A percentile compares a stretch with the other conserved stretches of the same genome.
Conservation (phyloP, 2,888 invertebrate genomes). For the Pharmacophagus antenor region DNA sequence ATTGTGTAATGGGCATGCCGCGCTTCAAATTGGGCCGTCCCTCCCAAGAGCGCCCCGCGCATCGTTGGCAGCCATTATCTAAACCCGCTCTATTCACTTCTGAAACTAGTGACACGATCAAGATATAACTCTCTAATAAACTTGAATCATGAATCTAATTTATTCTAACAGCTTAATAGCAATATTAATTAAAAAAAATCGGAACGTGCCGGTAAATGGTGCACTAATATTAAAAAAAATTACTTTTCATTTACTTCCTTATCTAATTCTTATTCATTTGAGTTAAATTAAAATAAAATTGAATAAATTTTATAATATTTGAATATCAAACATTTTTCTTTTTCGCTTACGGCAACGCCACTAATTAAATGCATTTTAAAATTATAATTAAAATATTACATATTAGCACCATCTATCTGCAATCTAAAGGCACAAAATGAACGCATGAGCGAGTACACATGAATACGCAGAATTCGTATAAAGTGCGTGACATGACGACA, state of each 20-base stretch:
- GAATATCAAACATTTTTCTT: neutral
- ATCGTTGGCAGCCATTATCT: slow-evolving; percentile 57
- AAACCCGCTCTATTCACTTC: slow-evolving; percentile 53
- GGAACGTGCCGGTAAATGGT: no score
- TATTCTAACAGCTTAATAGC: neutral
- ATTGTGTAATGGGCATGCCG: slow-evolving; percentile 72
- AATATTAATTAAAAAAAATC: no score
- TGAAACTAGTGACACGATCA: slow-evolving; percentile 44
- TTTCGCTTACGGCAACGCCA: neutral
- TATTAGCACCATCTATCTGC: slow-evolving; percentile 44
- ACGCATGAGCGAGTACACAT: slow-evolving; percentile 34
- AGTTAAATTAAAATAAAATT: no score
- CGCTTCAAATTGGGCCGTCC: slow-evolving; percentile 73
- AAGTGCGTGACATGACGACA: slow-evolving; percentile 58
- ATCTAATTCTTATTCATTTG: no score
- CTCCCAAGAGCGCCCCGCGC: slow-evolving; percentile 74
- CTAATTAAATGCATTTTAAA: slow-evolving; percentile 41
- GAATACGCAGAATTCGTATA: slow-evolving; percentile 36
- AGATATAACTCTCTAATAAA: slow-evolving; percentile 21
- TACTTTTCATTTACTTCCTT: no score
- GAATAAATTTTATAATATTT: no score
- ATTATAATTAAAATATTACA: slow-evolving; percentile 34
- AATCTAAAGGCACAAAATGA: slow-evolving; percentile 29
- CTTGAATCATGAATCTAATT: slow-evolving; percentile 10
- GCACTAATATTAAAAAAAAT: no score